Conservation (phyloP, 2,888 invertebrate genomes). For the Malachius bipustulatus region DNA sequence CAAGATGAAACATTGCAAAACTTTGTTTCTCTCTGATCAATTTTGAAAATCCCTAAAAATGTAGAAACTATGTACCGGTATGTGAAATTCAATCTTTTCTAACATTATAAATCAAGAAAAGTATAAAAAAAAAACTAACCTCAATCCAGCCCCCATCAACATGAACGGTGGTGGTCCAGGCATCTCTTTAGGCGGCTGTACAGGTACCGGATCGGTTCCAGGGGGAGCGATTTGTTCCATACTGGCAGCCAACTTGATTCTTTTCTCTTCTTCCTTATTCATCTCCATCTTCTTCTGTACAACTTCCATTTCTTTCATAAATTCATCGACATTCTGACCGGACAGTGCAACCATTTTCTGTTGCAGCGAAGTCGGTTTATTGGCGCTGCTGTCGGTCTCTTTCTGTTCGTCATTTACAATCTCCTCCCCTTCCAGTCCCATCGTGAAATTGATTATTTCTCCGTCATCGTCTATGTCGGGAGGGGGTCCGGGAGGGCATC, state of each 20-base stretch:
- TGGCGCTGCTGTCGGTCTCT: slow-evolving; percentile 19
- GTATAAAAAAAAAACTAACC: too few species aligned
- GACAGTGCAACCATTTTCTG: slow-evolving; percentile 81
- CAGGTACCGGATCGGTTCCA: slow-evolving; percentile 28
- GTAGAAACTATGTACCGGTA: too few species aligned
- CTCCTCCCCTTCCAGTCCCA: slow-evolving; percentile 14
- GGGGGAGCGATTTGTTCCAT: slow-evolving; percentile 30
- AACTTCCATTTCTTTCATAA: slow-evolving; percentile 87
- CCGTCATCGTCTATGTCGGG: slow-evolving; percentile 57
- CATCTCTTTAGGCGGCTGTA: slow-evolving; percentile 31
- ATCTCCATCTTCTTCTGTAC: slow-evolving; percentile 61
- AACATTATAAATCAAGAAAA: too few species aligned
- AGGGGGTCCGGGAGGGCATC: slow-evolving; percentile 78
- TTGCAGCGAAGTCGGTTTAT: slow-evolving; percentile 65
- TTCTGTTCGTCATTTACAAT: slow-evolving; percentile 27
- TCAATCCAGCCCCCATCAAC: slow-evolving; percentile 27
- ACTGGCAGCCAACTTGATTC: slow-evolving; percentile 19
- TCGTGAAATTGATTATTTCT: slow-evolving; percentile 40
- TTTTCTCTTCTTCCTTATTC: slow-evolving; percentile 21
- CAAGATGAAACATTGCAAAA: too few species aligned
- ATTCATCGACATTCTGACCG: slow-evolving; percentile 84
- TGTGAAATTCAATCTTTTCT: too few species aligned
- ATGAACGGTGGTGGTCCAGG: slow-evolving; percentile 37
- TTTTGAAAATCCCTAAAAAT: too few species aligned
- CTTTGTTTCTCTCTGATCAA: too few species aligned